phyloP scores from a whole-genome alignment of 1,140 invertebrate genomes.

The Zaprionus africanus region DNA sequence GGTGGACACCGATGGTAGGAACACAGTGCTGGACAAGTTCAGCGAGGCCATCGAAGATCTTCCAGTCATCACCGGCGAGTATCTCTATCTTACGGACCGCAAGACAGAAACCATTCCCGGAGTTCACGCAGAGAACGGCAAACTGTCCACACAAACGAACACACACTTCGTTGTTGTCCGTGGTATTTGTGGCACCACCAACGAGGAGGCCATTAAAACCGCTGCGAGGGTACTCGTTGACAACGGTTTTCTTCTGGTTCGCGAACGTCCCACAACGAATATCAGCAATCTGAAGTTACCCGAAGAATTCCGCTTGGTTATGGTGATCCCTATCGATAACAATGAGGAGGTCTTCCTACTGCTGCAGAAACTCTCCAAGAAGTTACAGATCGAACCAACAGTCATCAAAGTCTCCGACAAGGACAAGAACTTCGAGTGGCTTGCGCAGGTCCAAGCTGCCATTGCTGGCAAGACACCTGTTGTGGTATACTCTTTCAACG shows the following conservation, averaged over 20 bases:
- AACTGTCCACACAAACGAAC: constrained; percentile 86
- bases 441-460: constrained; percentile 85
- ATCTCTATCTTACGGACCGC: constrained; percentile 85
- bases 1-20: constrained; percentile 83
- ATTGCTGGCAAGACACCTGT: constrained; percentile 85
- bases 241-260: constrained; percentile 85
- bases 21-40: constrained; percentile 86
- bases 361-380: constrained; percentile 73
- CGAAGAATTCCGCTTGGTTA: constrained; percentile 62
- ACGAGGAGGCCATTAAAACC: constrained; percentile 34
- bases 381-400: constrained; percentile 56
- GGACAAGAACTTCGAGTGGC: constrained; percentile 85
- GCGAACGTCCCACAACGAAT: constrained; percentile 75
- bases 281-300: constrained; percentile 46
- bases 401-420: constrained; percentile 69
- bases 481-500: constrained; percentile 87
- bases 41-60: constrained; percentile 86
- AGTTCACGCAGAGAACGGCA: constrained; percentile 87
- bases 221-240: constrained; percentile 75
- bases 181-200: constrained; percentile 58
- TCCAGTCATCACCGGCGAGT: constrained; percentile 85
- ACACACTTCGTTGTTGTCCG: constrained; percentile 86
- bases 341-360: constrained; percentile 76
- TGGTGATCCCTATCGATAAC: constrained; percentile 65
- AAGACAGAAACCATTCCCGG: constrained; percentile 85